Evolutionary conservation across 2,888 invertebrate species (phyloP).

Genomic region (Tiphia femorata): DNA sequence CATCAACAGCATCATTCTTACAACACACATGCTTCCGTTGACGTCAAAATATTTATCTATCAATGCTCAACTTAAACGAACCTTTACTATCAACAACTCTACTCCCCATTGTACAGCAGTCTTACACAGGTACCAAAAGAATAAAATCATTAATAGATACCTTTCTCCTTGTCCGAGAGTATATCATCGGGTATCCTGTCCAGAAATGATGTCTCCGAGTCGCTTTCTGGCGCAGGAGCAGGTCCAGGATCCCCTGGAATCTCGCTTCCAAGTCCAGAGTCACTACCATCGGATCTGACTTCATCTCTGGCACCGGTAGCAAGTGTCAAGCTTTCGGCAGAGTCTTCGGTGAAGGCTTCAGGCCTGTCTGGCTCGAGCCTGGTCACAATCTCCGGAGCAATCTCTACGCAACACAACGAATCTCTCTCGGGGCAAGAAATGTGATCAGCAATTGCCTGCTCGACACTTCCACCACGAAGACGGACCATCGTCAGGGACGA

Average conservation of each 20-base stretch:
- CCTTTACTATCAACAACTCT: too few relatives aligned
- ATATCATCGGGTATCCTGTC: constrained; percentile 69
- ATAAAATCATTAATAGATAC: too few relatives aligned
- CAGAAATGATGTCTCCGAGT: constrained; percentile 71
- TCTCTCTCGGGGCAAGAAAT: constrained; percentile 47
- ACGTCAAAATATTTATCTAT: too few relatives aligned
- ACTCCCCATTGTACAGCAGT: too few relatives aligned
- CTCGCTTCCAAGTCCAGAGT: constrained; percentile 86
- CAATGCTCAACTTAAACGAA: too few relatives aligned
- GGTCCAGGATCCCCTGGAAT: constrained; percentile 74
- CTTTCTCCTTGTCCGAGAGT: constrained; percentile 63
- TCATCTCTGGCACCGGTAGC: constrained; percentile 61
- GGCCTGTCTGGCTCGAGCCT: constrained; percentile 60
- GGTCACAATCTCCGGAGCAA: constrained; percentile 48
- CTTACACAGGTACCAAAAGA: too few relatives aligned
- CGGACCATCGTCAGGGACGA: constrained; percentile 35
- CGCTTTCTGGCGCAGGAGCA: constrained; percentile 67
- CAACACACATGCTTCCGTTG: too few relatives aligned
- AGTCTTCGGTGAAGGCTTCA: constrained; percentile 64
- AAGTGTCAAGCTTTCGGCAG: constrained; percentile 62
- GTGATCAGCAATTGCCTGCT: constrained; percentile 40
- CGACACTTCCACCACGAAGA: constrained; percentile 34
- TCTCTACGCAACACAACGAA: constrained; percentile 48
- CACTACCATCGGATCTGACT: constrained; percentile 83
- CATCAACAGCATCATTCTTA: too few relatives aligned